These are phyloP conservation scores for Etheostoma perlongum DNA, from an alignment of 2,797 vertebrate species.

Conservation along the genomic window DNA sequence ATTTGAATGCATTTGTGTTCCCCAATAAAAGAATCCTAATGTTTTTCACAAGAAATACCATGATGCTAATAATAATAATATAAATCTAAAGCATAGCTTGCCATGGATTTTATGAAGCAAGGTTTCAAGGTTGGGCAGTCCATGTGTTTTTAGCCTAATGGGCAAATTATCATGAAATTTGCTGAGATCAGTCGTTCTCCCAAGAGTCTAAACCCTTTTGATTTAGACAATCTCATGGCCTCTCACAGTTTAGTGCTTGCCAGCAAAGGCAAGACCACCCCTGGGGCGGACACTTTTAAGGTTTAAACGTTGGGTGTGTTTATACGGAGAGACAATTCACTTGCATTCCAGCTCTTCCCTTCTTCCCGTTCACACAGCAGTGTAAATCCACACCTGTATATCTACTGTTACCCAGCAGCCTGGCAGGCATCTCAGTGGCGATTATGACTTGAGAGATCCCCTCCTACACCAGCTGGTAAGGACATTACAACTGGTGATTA, in stretches of 20 bases:
- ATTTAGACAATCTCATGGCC: neutral
- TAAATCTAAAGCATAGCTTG: neutral
- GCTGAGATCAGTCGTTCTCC: neutral
- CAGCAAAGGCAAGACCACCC: neutral
- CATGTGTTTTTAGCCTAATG: neutral
- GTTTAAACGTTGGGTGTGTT: neutral
- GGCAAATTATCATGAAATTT: neutral
- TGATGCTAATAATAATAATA: neutral
- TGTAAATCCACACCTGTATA: neutral
- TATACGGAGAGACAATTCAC: neutral
- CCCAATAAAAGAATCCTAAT: neutral
- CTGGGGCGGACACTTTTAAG: neutral
- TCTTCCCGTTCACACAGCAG: neutral
- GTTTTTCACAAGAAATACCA: neutral
- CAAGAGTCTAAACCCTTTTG: neutral
- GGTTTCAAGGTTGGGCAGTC: neutral
- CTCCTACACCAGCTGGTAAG: conserved; percentile 12
- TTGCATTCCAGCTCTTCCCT: neutral
- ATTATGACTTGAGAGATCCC: neutral
- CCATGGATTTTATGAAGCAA: too few species aligned
- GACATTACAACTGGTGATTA: conserved; percentile 17
- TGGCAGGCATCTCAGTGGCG: neutral
- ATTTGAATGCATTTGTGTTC: too few species aligned
- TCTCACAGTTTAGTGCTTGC: neutral
- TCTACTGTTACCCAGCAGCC: neutral